These are phyloP conservation scores for Iphiclides podalirius DNA, from an alignment of 2,888 invertebrate genomes.

Conservation along the genomic window DNA sequence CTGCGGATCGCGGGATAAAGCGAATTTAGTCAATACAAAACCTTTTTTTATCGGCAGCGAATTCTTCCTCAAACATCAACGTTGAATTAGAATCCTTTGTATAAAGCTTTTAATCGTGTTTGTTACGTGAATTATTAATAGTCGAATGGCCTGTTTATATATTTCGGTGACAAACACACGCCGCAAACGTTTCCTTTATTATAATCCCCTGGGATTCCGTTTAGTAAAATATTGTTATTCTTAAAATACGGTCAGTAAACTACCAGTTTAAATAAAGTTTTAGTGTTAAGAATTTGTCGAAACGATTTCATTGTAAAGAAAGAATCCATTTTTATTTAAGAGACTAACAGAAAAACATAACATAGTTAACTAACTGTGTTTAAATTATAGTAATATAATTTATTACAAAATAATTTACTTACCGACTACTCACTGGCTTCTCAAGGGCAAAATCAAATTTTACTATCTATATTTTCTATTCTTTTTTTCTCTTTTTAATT, in stretches of 20 bases:
- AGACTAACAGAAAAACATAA: too few species aligned
- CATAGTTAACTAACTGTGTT: too few species aligned
- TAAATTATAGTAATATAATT: too few species aligned
- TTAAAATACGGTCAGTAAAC: not conserved
- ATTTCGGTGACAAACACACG: conserved; percentile 50
- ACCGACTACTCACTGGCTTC: too few species aligned
- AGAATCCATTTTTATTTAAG: too few species aligned
- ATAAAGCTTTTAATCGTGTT: conserved; percentile 69
- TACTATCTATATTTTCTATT: too few species aligned
- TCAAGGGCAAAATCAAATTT: too few species aligned
- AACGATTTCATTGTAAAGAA: too few species aligned
- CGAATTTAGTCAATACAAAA: conserved; percentile 70
- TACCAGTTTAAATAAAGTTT: too few species aligned
- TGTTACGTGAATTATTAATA: conserved; percentile 72
- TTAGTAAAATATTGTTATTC: not conserved
- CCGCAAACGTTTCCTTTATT: conserved; percentile 11
- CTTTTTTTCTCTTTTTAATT: too few species aligned
- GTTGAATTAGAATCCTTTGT: conserved; percentile 60
- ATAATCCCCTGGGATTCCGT: conserved; percentile 11
- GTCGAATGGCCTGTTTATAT: conserved; percentile 71
- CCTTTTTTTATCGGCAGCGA: conserved; percentile 53
- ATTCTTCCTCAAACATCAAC: conserved; percentile 62
- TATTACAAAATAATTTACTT: too few species aligned
- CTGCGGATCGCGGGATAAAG: conserved; percentile 72
- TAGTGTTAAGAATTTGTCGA: too few species aligned